A percentile compares a stretch with the other conserved stretches of the same genome.
These are phyloP conservation scores for Harpagus bidentatus DNA, from an alignment of 2,113 vertebrate species.

Conservation along the genomic window DNA sequence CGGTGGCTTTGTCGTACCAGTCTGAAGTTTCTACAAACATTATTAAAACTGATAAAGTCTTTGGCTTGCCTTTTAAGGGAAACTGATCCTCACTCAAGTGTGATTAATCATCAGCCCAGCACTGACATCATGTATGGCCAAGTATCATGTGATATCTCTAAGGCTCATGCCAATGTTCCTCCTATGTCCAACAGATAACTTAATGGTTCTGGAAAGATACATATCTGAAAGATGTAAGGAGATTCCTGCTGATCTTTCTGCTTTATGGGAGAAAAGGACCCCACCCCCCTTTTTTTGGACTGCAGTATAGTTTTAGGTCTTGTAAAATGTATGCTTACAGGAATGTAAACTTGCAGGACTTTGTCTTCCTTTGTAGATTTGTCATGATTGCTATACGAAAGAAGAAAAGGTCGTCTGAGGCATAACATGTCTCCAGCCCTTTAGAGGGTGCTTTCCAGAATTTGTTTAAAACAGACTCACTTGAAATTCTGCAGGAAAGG, in stretches of 20 bases:
- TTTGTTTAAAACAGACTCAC: background rate
- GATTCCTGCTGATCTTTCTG: background rate
- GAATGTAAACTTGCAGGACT: background rate
- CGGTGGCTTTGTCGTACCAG: background rate
- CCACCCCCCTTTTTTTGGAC: background rate
- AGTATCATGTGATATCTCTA: background rate
- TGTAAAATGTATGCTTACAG: background rate
- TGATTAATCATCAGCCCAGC: background rate
- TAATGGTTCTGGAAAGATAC: background rate
- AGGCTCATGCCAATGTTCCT: background rate
- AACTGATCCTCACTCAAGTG: background rate
- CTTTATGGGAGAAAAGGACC: background rate
- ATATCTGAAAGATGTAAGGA: background rate
- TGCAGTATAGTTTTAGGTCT: background rate
- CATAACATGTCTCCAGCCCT: background rate
- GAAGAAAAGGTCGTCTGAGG: background rate
- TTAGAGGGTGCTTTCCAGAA: background rate
- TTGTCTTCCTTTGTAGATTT: no score
- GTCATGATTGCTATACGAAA: background rate
- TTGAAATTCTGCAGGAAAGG: background rate
- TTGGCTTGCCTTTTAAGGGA: background rate
- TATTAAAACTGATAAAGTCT: conserved; percentile 12
- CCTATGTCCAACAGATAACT: background rate
- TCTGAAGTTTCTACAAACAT: background rate
- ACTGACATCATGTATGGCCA: background rate